These are phyloP conservation scores for Eueremaeus valkanovi DNA, from an alignment of 2,888 invertebrate genomes.

Conservation along the genomic window DNA sequence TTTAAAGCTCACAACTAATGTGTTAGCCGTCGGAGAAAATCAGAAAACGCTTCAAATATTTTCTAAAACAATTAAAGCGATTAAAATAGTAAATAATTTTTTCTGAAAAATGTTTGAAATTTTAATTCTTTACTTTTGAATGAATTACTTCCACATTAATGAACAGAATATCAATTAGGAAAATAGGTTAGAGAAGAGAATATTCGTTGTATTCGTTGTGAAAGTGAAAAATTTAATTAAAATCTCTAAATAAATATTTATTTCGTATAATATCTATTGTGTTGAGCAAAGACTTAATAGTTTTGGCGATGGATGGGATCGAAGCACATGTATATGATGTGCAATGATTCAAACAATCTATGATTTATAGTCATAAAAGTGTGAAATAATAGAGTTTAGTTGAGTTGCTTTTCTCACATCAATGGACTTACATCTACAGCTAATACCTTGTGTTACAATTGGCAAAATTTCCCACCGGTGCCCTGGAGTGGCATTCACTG, in stretches of 20 bases:
- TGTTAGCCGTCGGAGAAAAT: too few relatives aligned
- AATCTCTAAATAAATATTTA: background rate
- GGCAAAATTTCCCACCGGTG: conserved; percentile 1
- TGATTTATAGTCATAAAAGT: conserved; percentile 28
- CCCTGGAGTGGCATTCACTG: conserved; percentile 16
- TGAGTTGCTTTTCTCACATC: conserved; percentile 20
- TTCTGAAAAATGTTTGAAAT: too few relatives aligned
- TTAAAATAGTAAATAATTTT: too few relatives aligned
- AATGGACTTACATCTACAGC: conserved; percentile 11
- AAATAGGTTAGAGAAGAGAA: too few relatives aligned
- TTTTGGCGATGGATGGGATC: background rate
- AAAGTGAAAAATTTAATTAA: background rate
- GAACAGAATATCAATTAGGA: too few relatives aligned
- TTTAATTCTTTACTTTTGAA: too few relatives aligned
- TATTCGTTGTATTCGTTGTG: background rate
- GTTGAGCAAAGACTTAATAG: background rate
- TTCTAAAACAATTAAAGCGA: too few relatives aligned
- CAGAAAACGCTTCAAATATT: too few relatives aligned
- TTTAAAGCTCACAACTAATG: too few relatives aligned
- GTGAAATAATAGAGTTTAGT: conserved; percentile 23
- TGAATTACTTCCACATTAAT: too few relatives aligned
- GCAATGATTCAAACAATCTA: conserved; percentile 29
- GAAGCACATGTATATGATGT: conserved; percentile 14
- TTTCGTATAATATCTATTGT: background rate
- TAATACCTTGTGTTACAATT: conserved; percentile 12